A percentile compares a stretch with the other conserved stretches of the same genome.
Evolutionary conservation across 2,113 vertebrate species (phyloP).

Genomic region (Toxotes chatareus): DNA sequence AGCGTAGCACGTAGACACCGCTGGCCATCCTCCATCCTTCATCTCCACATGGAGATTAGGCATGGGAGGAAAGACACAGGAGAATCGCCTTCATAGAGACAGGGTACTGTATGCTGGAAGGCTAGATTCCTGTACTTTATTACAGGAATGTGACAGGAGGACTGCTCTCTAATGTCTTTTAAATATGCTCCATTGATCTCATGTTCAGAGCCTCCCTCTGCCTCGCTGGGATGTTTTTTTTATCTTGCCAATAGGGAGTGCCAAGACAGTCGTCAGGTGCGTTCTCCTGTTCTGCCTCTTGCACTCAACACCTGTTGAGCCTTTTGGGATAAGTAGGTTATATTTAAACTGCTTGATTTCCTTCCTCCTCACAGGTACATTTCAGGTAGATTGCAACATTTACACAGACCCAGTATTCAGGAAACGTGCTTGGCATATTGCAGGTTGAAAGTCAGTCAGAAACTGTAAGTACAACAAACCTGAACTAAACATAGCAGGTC

Average conservation of each 20-base stretch:
- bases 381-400: slow-evolving; percentile 76
- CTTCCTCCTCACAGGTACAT: slow-evolving; percentile 52
- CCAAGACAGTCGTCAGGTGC: slow-evolving; percentile 61
- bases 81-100: slow-evolving; percentile 61
- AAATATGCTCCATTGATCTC: slow-evolving; percentile 78
- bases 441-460: slow-evolving; percentile 24
- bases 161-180: slow-evolving; percentile 78
- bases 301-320: slow-evolving; percentile 74
- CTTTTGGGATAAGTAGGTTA: slow-evolving; percentile 67
- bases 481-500: slow-evolving; percentile 20
- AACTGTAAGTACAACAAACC: slow-evolving; percentile 22
- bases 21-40: slow-evolving; percentile 44
- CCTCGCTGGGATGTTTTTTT: slow-evolving; percentile 52
- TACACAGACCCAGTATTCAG: slow-evolving; percentile 33
- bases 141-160: slow-evolving; percentile 75
- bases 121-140: slow-evolving; percentile 67
- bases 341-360: slow-evolving; percentile 67
- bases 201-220: slow-evolving; percentile 63
- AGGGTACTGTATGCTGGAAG: slow-evolving; percentile 61
- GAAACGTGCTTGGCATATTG: slow-evolving; percentile 41
- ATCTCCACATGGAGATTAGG: slow-evolving; percentile 59
- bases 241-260: slow-evolving; percentile 60
- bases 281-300: slow-evolving; percentile 60
- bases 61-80: slow-evolving; percentile 52
- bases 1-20: background rate